These are phyloP conservation scores for Tragulus kanchil DNA, from an alignment of 2,113 vertebrate genomes.

Conservation along the genomic window DNA sequence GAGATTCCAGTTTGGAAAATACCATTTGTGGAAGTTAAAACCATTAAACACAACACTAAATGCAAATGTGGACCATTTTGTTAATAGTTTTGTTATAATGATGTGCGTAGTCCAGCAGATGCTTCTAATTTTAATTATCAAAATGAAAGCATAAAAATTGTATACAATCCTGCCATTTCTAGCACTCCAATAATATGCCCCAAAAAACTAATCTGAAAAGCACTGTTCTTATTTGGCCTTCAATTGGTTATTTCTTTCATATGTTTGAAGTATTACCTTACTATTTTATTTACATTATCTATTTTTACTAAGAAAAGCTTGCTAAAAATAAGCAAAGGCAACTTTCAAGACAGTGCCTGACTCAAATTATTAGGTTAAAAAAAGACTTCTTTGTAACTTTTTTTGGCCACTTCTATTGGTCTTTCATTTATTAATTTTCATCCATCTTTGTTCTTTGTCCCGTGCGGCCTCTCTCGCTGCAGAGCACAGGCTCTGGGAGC, in stretches of 20 bases:
- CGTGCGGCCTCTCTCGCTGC: too few species aligned
- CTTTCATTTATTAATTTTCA: too few species aligned
- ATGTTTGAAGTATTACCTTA: not conserved
- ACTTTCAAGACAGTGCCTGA: not conserved
- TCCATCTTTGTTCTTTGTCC: too few species aligned
- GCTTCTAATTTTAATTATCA: not conserved
- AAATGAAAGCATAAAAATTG: not conserved
- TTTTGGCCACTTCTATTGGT: too few species aligned
- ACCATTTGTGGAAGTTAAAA: constrained; percentile 33
- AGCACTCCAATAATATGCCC: not conserved
- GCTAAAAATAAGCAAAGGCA: not conserved
- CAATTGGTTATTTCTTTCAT: too few species aligned
- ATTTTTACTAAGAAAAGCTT: not conserved
- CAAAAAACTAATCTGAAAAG: not conserved
- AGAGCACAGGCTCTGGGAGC: too few species aligned
- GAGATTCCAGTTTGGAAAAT: constrained; percentile 9
- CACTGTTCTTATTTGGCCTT: not conserved
- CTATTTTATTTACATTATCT: not conserved
- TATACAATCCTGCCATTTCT: not conserved
- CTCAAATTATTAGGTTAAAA: not conserved
- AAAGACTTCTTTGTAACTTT: not conserved
- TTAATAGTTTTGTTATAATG: not conserved
- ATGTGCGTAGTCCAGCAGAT: not conserved
- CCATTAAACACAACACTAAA: not conserved
- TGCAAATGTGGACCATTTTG: not conserved